Base-by-base conservation (phyloP, 1,140 invertebrate genomes). In the Drosophila prosaltans region DNA sequence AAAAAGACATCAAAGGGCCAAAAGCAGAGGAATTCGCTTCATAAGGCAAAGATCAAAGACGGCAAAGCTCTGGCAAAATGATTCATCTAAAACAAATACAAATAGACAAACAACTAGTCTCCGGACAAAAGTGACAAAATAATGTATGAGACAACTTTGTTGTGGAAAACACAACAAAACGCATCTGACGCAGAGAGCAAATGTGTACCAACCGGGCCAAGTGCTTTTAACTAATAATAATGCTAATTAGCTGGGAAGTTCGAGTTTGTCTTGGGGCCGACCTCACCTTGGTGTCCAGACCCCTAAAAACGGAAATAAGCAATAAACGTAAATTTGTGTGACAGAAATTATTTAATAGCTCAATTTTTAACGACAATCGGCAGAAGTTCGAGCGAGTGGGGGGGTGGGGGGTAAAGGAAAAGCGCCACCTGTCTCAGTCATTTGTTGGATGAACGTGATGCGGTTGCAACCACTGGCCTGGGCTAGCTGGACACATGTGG, bases 261-360 rank as follows among this genome's bases (percentile, higher is more conserved):
- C 24, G 10, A 61, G 26, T 30, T 51, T 8, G 45, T 36, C 32
- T 36, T 4, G 32, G 32, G 32, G 3, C 32, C 6, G 16, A 21
- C 1, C 36, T 30, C 57, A 68, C 69, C 43, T 55, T 40, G 59
- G 41, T 16, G 28, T 30, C 28, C 59, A 16, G 48, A 40, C 67
- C 60, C 39, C 59, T 51, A 62, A 67, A 73, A 88, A 66, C 79
- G 80, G 84, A 88, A 83, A 80, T 78, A 89, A 88, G 89, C 84
- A 89, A 88, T 88, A 89, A 88, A 88, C 69, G 73, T 77, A 88
- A 89, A 89, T 88, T 88, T 88, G 77, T 86, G 83, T 88, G 83
- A 88, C 83, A 88, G 83, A 88, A 88, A 88, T 88, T 88, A 88
- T 88, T 88, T 88, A 88, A 88, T 83, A 89, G 83, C 83, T 88